Conservation (phyloP, 2,797 vertebrate genomes). For the Enteromius paludinosus region DNA sequence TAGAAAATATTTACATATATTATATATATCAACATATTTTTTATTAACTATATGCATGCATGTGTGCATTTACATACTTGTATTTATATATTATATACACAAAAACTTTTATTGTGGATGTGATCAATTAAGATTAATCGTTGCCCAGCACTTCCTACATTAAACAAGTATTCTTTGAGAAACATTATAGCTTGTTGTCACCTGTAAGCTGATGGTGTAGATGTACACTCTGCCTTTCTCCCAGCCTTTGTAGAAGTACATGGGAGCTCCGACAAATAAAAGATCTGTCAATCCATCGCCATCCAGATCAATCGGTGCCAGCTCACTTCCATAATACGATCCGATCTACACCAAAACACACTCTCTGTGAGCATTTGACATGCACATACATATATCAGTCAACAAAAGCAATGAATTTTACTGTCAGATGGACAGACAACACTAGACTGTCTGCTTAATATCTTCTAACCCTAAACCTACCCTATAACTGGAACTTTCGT, state of each 20-base stretch:
- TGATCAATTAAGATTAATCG: too few relatives aligned
- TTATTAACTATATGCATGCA: too few relatives aligned
- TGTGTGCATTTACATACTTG: too few relatives aligned
- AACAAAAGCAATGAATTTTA: not conserved
- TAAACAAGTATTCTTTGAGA: not conserved
- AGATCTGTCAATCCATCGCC: constrained; percentile 82
- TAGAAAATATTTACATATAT: too few relatives aligned
- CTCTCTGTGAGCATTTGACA: not conserved
- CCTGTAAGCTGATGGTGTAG: constrained; percentile 73
- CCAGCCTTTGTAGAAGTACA: constrained; percentile 89
- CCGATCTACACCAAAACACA: constrained; percentile 82
- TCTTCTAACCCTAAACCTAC: too few relatives aligned
- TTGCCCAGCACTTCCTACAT: not conserved
- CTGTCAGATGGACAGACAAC: not conserved
- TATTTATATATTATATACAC: too few relatives aligned
- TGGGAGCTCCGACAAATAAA: constrained; percentile 91
- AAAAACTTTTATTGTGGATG: too few relatives aligned
- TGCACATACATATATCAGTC: too few relatives aligned
- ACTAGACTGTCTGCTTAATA: too few relatives aligned
- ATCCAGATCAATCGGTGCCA: constrained; percentile 85
- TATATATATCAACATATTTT: too few relatives aligned
- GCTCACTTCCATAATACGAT: constrained; percentile 92
- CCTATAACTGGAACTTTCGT: not conserved
- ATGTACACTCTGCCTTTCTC: constrained; percentile 88
- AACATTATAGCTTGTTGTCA: constrained; percentile 30